Base-by-base conservation (phyloP, 2,888 invertebrate species). In the Tryphoninae sp. region DNA sequence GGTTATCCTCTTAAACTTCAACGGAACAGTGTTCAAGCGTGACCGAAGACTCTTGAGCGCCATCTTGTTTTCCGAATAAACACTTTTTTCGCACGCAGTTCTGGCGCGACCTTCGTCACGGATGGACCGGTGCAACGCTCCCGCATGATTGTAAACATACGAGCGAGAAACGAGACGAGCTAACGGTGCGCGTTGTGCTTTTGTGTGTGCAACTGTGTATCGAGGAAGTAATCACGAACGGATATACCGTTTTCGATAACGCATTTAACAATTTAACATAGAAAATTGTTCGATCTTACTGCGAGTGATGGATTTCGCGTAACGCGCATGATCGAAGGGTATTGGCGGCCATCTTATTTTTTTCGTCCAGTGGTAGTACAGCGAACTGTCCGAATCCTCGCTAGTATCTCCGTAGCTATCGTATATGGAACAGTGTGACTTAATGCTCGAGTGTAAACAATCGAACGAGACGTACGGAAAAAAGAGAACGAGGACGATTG, bases 401-500 rank as follows among this genome's bases (percentile, higher is more conserved):
- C 4, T 53, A 74, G 74, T 74, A 55, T 73, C 51, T 16, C 8
- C 33, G 65, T 23, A 26, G 49, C 67, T 42, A 19, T 58, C 75
- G 55, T 19, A 19, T 19, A 33, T 59, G 67, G 58, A 49, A 49
- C 62, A 19, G 2, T 26, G 33, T n/a, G 58, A 49, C 22, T 73
- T 53, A 33, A 22, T 51, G 7, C 19, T 22, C 59, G 51, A 59
- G 51, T 59, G 76, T 76, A 76, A 76, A 76, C 59, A 76, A 59
- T 33, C 55, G 65, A 75, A 75, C 65, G 72, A 51, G 11, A 49
- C 19, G 53, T 67, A 68, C 68, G 62, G 61, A 1, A 9, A 13
- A 69, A 79, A 77, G 75, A 58, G 72, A 72, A 79, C 79, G 82
- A 76, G 82, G 76, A 61, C 82, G 73, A 55, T 13, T 23, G 59